Evolutionary conservation across 2,888 invertebrate genomes (phyloP), one percentile per base, ranked within the genome.

Genomic region (Himalopsyche kuldschensis): DNA sequence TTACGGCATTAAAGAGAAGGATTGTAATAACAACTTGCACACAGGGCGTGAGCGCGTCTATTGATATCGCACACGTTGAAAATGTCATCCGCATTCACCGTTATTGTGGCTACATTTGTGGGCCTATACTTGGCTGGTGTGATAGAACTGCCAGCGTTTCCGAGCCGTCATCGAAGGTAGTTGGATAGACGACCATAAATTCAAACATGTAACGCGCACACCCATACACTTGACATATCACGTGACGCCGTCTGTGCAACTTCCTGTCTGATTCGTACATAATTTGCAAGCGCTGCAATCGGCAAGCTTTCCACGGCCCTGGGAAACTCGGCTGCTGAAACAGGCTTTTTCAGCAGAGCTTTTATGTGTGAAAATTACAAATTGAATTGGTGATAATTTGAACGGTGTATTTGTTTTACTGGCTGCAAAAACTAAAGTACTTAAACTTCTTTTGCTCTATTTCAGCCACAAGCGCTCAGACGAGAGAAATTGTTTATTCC

Each of bases 211-310:
- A 55, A 55, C 24, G 55, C 55, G 24, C 55, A 55, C 55, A 55
- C 55, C n/a, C 55, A 55, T 41, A 78, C 78, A 82, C 84, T 82
- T 84, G 85, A 85, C 85, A 84, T 48, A 78, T 85, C 85, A 84
- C 84, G 85, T 84, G 81, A 85, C 78, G 75, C 35, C 27, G 78
- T 55, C 79, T 46, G 20, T 80, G 48, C 79, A 48, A 75, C 75
- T 47, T 83, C 81, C 79, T 78, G 81, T 78, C 76, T 76, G 63
- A 63, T 77, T 79, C 83, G 81, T 85, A 83, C 85, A 85, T 83
- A 83, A 83, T 85, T 85, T 85, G 85, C 83, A 83, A 48, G 78
- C 80, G 31, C 77, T 55, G 83, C 35, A 27, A 31, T 69, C 31
- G 41, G 48, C 76, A 27, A 81, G 55, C 81, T 79, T 31, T 31